Percentiles rank a stretch among this genome's conserved stretches.
Conservation (phyloP, 2,888 invertebrate species). For the Cremastinae sp. region DNA sequence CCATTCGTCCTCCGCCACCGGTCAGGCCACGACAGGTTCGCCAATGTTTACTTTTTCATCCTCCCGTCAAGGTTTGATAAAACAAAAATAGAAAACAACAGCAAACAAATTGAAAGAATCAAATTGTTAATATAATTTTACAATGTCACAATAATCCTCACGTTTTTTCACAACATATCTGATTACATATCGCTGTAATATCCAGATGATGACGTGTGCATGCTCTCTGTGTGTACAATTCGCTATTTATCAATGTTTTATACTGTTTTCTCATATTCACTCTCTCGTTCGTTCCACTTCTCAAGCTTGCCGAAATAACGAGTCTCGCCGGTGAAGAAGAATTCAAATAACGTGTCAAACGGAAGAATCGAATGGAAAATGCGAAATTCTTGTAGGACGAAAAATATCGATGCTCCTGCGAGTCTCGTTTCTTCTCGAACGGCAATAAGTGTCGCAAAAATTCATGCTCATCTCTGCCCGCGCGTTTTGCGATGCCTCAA, state of each 20-base stretch:
- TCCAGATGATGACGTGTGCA: constrained; percentile 51
- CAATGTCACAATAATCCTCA: constrained; percentile 10
- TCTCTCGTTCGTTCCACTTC: constrained; percentile 31
- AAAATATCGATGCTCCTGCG: constrained; percentile 9
- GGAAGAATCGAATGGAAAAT: not conserved
- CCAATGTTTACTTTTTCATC: not conserved
- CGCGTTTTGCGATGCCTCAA: constrained; percentile 3
- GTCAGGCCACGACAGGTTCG: constrained; percentile 79
- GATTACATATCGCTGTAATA: constrained; percentile 35
- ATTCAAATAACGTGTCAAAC: too few relatives aligned
- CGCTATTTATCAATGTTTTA: constrained; percentile 30
- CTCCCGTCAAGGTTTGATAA: too few relatives aligned
- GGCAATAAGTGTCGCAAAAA: constrained; percentile 45
- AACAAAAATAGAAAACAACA: not conserved
- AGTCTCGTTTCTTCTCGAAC: constrained; percentile 11
- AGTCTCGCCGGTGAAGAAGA: too few relatives aligned
- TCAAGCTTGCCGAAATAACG: constrained; percentile 34
- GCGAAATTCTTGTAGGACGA: not conserved
- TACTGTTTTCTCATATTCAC: constrained; percentile 30
- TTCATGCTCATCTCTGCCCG: constrained; percentile 22
- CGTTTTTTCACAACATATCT: constrained; percentile 38
- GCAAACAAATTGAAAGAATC: not conserved
- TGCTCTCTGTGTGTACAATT: constrained; percentile 56
- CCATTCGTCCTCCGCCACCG: constrained; percentile 77
- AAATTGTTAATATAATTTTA: constrained; percentile 5